Evolutionary conservation across 2,888 invertebrate species (phyloP), one percentile per base, ranked within the genome.

Genomic region (Imbricaverruca yamaguchii): DNA sequence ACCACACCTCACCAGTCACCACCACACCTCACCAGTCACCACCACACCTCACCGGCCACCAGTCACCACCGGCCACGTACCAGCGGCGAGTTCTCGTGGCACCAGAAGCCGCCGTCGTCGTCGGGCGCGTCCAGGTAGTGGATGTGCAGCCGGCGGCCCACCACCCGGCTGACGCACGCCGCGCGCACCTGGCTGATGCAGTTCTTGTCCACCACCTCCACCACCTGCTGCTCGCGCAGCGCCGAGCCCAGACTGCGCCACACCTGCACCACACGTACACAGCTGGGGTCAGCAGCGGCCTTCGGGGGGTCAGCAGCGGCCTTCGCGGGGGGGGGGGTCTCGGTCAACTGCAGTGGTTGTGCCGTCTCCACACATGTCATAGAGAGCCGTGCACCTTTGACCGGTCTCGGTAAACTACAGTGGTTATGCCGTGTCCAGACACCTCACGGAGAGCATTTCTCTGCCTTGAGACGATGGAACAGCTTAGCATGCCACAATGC

Each of bases 181-280:
- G 97, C 92, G 80, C 89, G 86, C 84, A 96, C 94, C 89, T 95
- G 95, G 23, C 96, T 96, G 85, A 98, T 96, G 85, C 95, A 92
- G 89, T 95, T 95, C 88, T 97, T 97, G 88, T 98, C 97, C 0
- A 98, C 96, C 80, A 97, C 96, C 90, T 98, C 98, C 86, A 98
- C 91, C 86, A 93, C 91, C 85, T 95, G 91, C 81, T 95, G 94
- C 84, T 94, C 94, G 85, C 91, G 92, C 57, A 79, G 57, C 9
- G 9, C 9, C 55, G 57, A 57, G 57, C 23, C 13, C 57, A 79
- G 79, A 13, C 23, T 25, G 23, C 79, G 79, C 12, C 57, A 23
- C 13, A 79, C 79, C 79, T 79, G 77, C 39, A 39, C 39, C 39
- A 39, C 39, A 39, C 4, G 4, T 4, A 39, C 39, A 4, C 39